Percentiles rank a stretch among this genome's conserved stretches.
These are phyloP conservation scores for Diorhabda elongata DNA, from an alignment of 1,140 invertebrate species.

Conservation along the genomic window DNA sequence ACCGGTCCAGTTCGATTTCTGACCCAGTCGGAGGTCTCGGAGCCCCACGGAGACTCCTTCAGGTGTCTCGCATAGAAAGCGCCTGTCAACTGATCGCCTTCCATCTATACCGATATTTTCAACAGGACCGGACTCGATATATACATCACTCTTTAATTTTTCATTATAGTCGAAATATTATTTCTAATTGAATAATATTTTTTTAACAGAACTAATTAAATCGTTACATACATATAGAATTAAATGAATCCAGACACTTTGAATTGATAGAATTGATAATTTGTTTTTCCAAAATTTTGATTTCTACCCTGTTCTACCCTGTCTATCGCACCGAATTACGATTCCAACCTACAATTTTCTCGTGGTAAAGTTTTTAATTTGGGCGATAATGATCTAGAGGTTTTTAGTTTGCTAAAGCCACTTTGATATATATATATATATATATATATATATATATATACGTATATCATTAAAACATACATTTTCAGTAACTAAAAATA, in stretches of 20 bases:
- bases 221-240: neutral
- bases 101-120: neutral
- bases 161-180: neutral
- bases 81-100: slow-evolving; percentile 32
- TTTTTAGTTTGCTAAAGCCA: neutral
- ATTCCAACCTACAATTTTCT: neutral
- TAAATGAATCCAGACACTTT: neutral
- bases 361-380: slow-evolving; percentile 1
- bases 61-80: slow-evolving; percentile 26
- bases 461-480: too few species aligned
- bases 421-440: neutral
- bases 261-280: neutral
- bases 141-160: neutral
- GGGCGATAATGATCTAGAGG: slow-evolving; percentile 1
- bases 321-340: neutral
- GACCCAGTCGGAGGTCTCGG: slow-evolving; percentile 36
- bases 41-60: slow-evolving; percentile 28
- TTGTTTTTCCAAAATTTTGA: neutral
- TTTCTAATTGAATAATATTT: neutral
- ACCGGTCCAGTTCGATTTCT: slow-evolving; percentile 41
- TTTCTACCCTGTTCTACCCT: neutral
- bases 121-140: neutral
- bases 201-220: neutral
- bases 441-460: neutral
- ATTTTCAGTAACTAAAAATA: too few species aligned